A percentile compares a stretch with the other conserved stretches of the same genome.
Conservation (phyloP, 2,888 invertebrate species). For the Drosophila maculinotata region DNA sequence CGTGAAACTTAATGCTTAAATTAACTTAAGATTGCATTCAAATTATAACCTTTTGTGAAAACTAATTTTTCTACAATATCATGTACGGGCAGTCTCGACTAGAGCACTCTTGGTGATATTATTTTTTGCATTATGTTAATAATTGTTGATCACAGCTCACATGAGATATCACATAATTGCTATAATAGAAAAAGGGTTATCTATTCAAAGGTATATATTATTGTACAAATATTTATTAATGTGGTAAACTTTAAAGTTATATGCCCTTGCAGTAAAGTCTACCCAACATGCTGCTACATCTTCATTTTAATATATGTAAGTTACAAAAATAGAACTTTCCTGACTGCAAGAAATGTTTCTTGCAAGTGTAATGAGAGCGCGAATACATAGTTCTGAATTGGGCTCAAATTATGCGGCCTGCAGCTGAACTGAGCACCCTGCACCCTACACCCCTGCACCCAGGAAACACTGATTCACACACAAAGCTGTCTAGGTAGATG, state of each 20-base stretch:
- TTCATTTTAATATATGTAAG: conserved; percentile 31
- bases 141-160: too few relatives aligned
- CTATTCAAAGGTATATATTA: background rate
- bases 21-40: too few relatives aligned
- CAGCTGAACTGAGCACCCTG: background rate
- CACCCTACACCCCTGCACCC: background rate
- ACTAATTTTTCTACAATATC: too few relatives aligned
- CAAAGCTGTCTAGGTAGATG: conserved; percentile 7
- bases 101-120: too few relatives aligned
- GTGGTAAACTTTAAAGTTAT: background rate
- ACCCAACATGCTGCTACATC: conserved; percentile 8
- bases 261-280: too few relatives aligned
- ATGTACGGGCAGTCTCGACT: too few relatives aligned
- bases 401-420: conserved; percentile 31
- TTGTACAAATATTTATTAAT: background rate
- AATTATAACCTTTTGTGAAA: too few relatives aligned
- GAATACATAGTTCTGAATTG: conserved; percentile 19
- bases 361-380: conserved; percentile 67
- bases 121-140: too few relatives aligned
- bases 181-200: too few relatives aligned
- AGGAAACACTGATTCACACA: conserved; percentile 11
- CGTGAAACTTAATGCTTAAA: too few relatives aligned
- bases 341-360: background rate
- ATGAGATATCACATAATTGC: too few relatives aligned
- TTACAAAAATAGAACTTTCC: conserved; percentile 7